A percentile compares a stretch with the other conserved stretches of the same genome.
Conservation (phyloP, 2,113 vertebrate genomes). For the Psilopogon haemacephalus region DNA sequence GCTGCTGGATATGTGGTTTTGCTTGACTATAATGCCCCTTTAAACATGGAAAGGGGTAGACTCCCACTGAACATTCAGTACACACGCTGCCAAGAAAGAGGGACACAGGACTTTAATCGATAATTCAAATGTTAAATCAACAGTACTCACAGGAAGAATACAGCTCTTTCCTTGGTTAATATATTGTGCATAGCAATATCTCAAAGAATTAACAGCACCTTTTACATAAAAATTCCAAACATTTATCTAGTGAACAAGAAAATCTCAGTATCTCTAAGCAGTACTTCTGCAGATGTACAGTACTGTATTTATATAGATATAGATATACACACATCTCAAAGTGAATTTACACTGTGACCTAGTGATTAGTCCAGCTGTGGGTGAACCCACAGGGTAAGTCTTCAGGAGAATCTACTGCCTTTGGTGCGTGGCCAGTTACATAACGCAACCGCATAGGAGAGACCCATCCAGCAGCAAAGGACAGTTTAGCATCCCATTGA, state of each 20-base stretch:
- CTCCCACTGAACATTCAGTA: background rate
- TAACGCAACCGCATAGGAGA: slow-evolving; percentile 37
- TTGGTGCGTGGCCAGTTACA: slow-evolving; percentile 6
- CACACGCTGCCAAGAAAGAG: background rate
- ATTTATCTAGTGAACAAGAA: slow-evolving; percentile 66
- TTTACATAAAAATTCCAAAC: slow-evolving; percentile 55
- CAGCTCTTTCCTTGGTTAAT: slow-evolving; percentile 1
- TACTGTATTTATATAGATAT: slow-evolving; percentile 67
- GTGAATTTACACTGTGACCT: slow-evolving; percentile 73
- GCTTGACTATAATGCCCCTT: background rate
- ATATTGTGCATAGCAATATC: slow-evolving; percentile 10
- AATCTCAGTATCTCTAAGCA: slow-evolving; percentile 69
- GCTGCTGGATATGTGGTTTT: background rate
- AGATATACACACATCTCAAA: slow-evolving; percentile 71
- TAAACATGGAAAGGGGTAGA: background rate
- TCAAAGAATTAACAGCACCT: slow-evolving; percentile 50
- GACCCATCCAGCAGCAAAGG: slow-evolving; percentile 12
- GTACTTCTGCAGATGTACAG: slow-evolving; percentile 68
- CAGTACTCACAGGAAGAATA: background rate
- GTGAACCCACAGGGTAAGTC: slow-evolving; percentile 42
- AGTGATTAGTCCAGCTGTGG: slow-evolving; percentile 60
- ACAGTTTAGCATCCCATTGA: slow-evolving; percentile 59
- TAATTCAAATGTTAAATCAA: background rate
- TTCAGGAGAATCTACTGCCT: slow-evolving; percentile 45
- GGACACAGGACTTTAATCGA: background rate